Percentiles rank a stretch among this genome's conserved stretches.
Evolutionary conservation across 53 echinoderm and acorn worm genomes (phyloP).

Genomic region (Apostichopus leukothele): DNA sequence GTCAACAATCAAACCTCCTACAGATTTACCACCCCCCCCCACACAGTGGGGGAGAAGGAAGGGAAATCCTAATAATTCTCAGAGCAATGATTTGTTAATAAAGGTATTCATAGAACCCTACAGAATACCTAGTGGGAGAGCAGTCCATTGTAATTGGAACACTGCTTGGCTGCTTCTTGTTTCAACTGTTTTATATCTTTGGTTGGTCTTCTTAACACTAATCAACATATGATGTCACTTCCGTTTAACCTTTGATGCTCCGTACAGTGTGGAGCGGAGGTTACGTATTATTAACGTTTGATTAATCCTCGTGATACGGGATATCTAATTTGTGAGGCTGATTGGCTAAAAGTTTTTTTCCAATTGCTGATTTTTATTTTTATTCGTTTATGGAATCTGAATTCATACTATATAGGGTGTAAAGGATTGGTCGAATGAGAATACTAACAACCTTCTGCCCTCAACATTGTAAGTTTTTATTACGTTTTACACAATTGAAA

Average conservation of each 20-base stretch:
- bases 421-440: not conserved
- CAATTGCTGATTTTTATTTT: slow-evolving; percentile 27
- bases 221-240: not conserved
- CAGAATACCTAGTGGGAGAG: too few species aligned
- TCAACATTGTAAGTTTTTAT: slow-evolving; percentile 1
- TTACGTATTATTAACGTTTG: not conserved
- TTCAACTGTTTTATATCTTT: too few species aligned
- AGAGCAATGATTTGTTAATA: too few species aligned
- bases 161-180: too few species aligned
- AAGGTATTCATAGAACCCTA: too few species aligned
- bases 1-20: too few species aligned
- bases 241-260: not conserved
- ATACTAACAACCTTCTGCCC: not conserved
- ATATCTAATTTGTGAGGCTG: slow-evolving; percentile 16
- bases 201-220: too few species aligned
- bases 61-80: too few species aligned
- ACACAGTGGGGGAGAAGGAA: too few species aligned
- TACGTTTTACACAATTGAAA: slow-evolving; percentile 39
- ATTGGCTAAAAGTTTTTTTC: slow-evolving; percentile 25
- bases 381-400: slow-evolving; percentile 1
- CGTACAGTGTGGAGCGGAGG: not conserved
- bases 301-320: not conserved
- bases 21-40: too few species aligned
- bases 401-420: not conserved
- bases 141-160: too few species aligned